Base-by-base conservation (phyloP, 2,797 vertebrate species). In the Balearica regulorum region DNA sequence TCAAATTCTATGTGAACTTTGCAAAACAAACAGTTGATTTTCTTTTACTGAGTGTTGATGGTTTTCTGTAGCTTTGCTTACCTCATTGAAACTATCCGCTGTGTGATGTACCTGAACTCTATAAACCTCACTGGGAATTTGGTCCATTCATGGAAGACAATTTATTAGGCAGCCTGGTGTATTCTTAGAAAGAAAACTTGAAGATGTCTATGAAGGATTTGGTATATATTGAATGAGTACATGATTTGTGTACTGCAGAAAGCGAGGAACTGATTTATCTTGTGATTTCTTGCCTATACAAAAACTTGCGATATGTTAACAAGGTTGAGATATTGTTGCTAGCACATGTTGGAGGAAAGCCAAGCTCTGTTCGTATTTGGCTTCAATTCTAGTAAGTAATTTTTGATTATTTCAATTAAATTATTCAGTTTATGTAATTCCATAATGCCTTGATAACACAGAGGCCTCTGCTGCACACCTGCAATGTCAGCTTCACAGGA, bases 341-440 rank as follows among this genome's bases (percentile, higher is more conserved):
- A 61, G 79, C 29, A 24, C 6, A 8, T 43, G 12, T 1, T 87
- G 89, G 76, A 87, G 57, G 54, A 87, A 84, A 94, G 57, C 41
- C 83, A 85, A 89, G 33, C 18, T 83, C 54, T 83, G 79, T 39
- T 89, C 1, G 0, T 84, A 8, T 78, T 89, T 83, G 44, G 15
- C 33, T 70, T 93, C 21, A 77, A 17, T 80, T 93, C 49, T 72
- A 66, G 17, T 65, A 82, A 84, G 41, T 84, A 49, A 58, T 87
- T 92, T 87, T 90, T 72, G 1, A 90, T 92, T 11, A 75, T 92
- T 95, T 93, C 17, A 87, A 51, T 84, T 80, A 62, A 89, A 84
- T 93, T 89, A 75, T 55, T 93, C 0, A 0, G 13, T 77, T 87
- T 35, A n/a, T 92, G 9, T 80, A 61, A 80, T 89, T 75, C 57